Percentiles rank a stretch among this genome's conserved stretches.
Conservation (phyloP, 2,888 invertebrate genomes). For the Hedychridium roseum region DNA sequence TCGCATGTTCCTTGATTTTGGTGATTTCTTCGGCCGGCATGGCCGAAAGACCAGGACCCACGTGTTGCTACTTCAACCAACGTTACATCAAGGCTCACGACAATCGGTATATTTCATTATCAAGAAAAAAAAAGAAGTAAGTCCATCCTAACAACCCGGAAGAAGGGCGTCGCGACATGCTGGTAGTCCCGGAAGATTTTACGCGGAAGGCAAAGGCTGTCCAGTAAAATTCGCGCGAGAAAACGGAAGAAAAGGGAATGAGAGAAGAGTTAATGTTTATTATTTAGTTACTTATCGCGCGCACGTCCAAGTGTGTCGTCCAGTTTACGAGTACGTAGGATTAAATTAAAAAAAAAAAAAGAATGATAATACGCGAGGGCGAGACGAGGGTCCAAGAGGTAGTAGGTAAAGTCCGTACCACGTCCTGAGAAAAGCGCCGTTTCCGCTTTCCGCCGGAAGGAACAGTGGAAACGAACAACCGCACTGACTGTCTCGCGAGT, state of each 20-base stretch:
- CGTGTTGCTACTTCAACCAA: slow-evolving; percentile 22
- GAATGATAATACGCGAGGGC: slow-evolving; percentile 29
- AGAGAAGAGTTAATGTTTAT: slow-evolving; percentile 23
- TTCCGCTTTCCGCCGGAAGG: slow-evolving; percentile 32
- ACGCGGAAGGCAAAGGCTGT: slow-evolving; percentile 13
- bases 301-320: slow-evolving; percentile 55
- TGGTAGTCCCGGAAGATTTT: slow-evolving; percentile 6
- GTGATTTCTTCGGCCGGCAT: slow-evolving; percentile 25
- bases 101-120: slow-evolving; percentile 37
- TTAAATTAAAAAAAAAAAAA: slow-evolving; percentile 26
- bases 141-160: slow-evolving; percentile 16
- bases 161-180: slow-evolving; percentile 25
- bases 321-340: slow-evolving; percentile 40
- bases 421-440: slow-evolving; percentile 24
- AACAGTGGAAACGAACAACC: slow-evolving; percentile 20
- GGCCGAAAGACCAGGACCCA: slow-evolving; percentile 4
- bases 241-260: slow-evolving; percentile 18
- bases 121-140: slow-evolving; percentile 7
- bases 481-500: slow-evolving; percentile 32
- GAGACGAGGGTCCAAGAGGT: slow-evolving; percentile 49
- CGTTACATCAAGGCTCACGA: slow-evolving; percentile 30
- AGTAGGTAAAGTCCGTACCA: slow-evolving; percentile 38
- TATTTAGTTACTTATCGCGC: slow-evolving; percentile 44
- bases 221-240: slow-evolving; percentile 17
- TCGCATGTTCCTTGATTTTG: slow-evolving; percentile 8